Evolutionary conservation across 2,888 invertebrate genomes (phyloP).

Genomic region (Arge pagana): DNA sequence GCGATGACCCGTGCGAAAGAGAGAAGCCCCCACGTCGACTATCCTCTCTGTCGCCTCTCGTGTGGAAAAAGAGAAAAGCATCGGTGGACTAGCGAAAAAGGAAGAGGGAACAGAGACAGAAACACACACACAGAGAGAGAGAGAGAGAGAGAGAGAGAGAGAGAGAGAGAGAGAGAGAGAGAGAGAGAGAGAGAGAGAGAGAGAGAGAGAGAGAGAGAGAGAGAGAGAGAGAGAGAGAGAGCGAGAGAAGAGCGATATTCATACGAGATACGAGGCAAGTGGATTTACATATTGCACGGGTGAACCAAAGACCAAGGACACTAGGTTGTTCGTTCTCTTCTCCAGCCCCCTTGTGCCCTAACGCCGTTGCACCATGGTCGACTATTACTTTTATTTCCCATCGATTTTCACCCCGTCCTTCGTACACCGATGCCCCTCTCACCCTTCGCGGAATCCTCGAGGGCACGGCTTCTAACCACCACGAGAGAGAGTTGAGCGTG

Average conservation of each 20-base stretch:
- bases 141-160: too few relatives aligned
- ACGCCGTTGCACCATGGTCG: not conserved
- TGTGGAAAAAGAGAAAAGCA: too few relatives aligned
- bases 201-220: not conserved
- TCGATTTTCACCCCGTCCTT: conserved; percentile 3
- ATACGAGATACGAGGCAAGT: not conserved
- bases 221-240: not conserved
- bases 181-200: too few relatives aligned
- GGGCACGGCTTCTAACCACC: not conserved
- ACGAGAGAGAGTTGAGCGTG: conserved; percentile 2
- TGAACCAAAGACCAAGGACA: not conserved
- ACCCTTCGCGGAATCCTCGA: too few relatives aligned
- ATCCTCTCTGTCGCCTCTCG: too few relatives aligned
- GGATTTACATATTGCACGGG: conserved; percentile 19
- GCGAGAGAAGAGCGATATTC: not conserved
- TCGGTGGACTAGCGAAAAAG: too few relatives aligned
- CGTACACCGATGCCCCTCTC: too few relatives aligned
- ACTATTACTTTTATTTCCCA: conserved; percentile 17
- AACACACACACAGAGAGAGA: too few relatives aligned
- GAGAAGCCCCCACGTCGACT: too few relatives aligned
- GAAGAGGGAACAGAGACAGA: too few relatives aligned
- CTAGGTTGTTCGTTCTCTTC: not conserved
- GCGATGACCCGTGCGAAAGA: too few relatives aligned
- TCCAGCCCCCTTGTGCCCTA: not conserved
- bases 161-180: too few relatives aligned